Percentiles rank a stretch among this genome's conserved stretches.
Evolutionary conservation across 1,140 invertebrate species (phyloP).

Genomic region (Cotesia typhae): DNA sequence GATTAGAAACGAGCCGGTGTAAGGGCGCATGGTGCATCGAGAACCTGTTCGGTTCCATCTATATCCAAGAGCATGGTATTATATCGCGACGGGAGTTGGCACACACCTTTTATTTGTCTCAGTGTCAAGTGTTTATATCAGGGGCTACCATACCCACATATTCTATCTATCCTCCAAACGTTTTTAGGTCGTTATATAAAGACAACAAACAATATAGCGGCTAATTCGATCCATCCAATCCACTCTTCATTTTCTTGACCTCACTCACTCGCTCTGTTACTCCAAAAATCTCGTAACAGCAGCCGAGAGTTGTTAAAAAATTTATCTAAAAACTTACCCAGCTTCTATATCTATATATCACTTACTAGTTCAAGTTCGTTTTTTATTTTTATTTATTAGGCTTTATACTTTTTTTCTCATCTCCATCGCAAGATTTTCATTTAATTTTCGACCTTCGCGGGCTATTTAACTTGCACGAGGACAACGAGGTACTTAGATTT

Average conservation of each 20-base stretch:
- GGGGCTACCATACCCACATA: no score
- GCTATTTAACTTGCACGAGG: slow-evolving; percentile 19
- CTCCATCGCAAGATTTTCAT: slow-evolving; percentile 3
- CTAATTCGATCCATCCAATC: no score
- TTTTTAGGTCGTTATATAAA: background rate
- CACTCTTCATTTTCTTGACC: no score
- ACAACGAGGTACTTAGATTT: slow-evolving; percentile 1
- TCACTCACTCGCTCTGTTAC: no score
- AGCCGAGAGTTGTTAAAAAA: no score
- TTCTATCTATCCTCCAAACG: background rate
- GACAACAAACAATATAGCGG: no score
- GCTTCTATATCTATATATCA: slow-evolving; percentile 2
- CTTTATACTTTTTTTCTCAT: background rate
- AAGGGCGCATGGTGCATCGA: background rate
- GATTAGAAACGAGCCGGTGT: slow-evolving; percentile 10
- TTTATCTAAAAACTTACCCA: background rate
- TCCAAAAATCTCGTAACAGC: background rate
- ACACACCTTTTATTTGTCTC: background rate
- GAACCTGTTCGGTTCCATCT: slow-evolving; percentile 7
- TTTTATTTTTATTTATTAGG: background rate
- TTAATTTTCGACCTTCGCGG: slow-evolving; percentile 22
- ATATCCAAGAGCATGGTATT: no score
- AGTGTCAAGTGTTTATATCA: background rate
- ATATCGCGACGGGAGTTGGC: background rate
- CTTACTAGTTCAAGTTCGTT: slow-evolving; percentile 31